Base-by-base conservation (phyloP, 2,113 vertebrate genomes). In the Crotalus viridis region DNA sequence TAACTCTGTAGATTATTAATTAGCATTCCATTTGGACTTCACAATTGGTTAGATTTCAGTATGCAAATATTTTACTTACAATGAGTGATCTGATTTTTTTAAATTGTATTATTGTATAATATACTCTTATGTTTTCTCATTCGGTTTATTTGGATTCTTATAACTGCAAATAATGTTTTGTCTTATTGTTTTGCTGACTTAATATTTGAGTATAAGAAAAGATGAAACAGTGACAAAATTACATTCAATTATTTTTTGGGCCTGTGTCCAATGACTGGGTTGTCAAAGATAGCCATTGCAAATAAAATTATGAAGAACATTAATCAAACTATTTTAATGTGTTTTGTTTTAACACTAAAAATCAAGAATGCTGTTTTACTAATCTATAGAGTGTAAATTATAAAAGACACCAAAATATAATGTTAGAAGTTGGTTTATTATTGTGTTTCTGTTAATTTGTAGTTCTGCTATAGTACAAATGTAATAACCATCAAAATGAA, bases 401-500 rank as follows among this genome's bases (percentile, higher is more conserved):
- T 96, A 95, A 94, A 97, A 98, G 95, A 97, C 97, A 97, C 93
- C 97, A 95, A 97, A 97, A 96, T 81, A 43, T 97, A 96, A 97
- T 97, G 96, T 95, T 93, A 39, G 96, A 96, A 96, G 96, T 94
- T 97, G 96, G 97, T 98, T 97, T 97, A 97, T 96, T 95, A 95
- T 98, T 94, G 95, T 97, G 97, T 97, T 96, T 92, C 96, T 98
- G 90, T 96, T 97, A 98, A 98, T 98, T 98, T 97, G 96, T 97
- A 97, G 96, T 98, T 97, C 97, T 98, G 97, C 97, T 98, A 97
- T 98, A 98, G 96, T 98, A 96, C 97, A 98, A 98, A 97, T 97
- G 96, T 97, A 98, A 98, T 98, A 98, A 98, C 97, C 96, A 98
- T 98, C 98, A 98, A 97, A 97, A 98, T 98, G 97, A 98, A 98